phyloP scores from a whole-genome alignment of 2,797 vertebrate species.

The Gambelia wislizenii region DNA sequence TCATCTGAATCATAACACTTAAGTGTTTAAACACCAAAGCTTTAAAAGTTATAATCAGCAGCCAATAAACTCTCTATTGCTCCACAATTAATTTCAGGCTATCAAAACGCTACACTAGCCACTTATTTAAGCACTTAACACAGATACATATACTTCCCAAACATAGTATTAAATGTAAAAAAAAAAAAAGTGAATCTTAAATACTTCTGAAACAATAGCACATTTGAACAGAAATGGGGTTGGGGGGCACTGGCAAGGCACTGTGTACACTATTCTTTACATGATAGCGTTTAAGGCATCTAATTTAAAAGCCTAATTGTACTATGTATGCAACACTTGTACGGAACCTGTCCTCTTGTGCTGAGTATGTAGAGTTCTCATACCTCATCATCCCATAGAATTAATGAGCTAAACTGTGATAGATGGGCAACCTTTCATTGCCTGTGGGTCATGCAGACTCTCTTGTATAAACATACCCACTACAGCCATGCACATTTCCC shows the following conservation, averaged over 20 bases:
- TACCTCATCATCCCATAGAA: neutral
- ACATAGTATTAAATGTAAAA: neutral
- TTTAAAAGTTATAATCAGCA: neutral
- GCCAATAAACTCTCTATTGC: neutral
- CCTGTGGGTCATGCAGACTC: slow-evolving; percentile 5
- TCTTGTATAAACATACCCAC: neutral
- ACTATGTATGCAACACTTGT: neutral
- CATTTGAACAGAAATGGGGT: slow-evolving; percentile 5
- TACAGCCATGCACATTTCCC: slow-evolving; percentile 1
- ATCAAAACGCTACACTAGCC: neutral
- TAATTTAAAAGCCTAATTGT: neutral
- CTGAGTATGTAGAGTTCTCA: neutral
- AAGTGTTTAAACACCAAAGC: slow-evolving; percentile 17
- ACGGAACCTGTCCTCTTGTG: neutral
- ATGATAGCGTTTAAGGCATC: neutral
- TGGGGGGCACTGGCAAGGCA: neutral
- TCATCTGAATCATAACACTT: neutral
- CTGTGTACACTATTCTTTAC: neutral
- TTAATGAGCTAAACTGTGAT: neutral
- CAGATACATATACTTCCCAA: neutral
- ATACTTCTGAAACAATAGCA: accelerated
- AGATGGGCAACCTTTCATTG: neutral
- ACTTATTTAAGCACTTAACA: neutral
- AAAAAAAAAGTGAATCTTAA: neutral
- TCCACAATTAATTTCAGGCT: neutral